Percentiles rank a stretch among this genome's conserved stretches.
These are phyloP conservation scores for Morbakka virulenta DNA, from an alignment of 30 jellyfish, hydroid and myxozoan genomes.

Conservation along the genomic window DNA sequence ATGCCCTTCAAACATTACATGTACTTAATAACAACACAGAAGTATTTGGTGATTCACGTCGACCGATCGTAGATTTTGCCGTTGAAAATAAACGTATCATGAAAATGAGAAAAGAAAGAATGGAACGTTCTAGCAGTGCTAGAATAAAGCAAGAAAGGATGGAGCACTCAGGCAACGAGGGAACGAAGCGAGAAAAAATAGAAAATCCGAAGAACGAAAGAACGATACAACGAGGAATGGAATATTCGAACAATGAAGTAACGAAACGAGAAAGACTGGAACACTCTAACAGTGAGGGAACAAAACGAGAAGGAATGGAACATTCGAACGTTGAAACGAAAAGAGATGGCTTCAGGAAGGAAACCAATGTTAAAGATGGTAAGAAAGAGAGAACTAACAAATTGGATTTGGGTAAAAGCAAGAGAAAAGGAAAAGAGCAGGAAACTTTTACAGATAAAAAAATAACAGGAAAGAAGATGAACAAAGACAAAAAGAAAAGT, in stretches of 20 bases:
- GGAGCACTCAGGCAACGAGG: background rate
- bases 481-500: background rate
- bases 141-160: background rate
- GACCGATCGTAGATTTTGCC: slow-evolving; percentile 93
- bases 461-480: background rate
- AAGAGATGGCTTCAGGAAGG: background rate
- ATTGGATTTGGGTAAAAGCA: background rate
- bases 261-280: background rate
- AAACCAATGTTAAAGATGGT: background rate
- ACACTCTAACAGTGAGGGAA: background rate
- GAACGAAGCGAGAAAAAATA: background rate
- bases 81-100: slow-evolving; percentile 81
- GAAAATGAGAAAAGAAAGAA: slow-evolving; percentile 65
- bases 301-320: background rate
- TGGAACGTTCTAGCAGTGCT: slow-evolving; percentile 17
- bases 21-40: slow-evolving; percentile 79
- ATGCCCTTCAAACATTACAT: slow-evolving; percentile 61
- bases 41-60: slow-evolving; percentile 66
- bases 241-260: background rate
- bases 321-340: background rate
- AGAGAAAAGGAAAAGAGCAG: background rate
- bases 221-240: background rate
- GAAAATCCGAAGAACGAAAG: slow-evolving; percentile 14
- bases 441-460: background rate
- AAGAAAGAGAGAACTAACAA: background rate